Evolutionary conservation across 2,888 invertebrate species (phyloP).

Genomic region (Hesperia comma): DNA sequence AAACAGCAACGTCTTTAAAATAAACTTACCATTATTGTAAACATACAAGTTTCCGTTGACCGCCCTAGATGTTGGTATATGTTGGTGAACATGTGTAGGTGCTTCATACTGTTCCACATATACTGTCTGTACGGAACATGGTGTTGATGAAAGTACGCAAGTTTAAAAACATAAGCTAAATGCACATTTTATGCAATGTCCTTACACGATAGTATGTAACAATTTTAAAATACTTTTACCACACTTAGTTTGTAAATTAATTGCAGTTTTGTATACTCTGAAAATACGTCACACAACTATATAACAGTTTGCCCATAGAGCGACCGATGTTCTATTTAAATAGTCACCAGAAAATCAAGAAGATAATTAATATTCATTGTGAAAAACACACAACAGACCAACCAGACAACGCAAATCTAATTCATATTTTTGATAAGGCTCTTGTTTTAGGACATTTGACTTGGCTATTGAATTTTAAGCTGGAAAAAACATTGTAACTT

Average conservation of each 20-base stretch:
- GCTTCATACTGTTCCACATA: constrained; percentile 13
- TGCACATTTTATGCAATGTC: constrained; percentile 28
- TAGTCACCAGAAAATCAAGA: too few species aligned
- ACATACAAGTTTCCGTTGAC: too few species aligned
- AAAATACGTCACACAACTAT: constrained; percentile 6
- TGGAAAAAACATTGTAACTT: not conserved
- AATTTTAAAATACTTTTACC: constrained; percentile 21
- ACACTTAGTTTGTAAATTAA: constrained; percentile 25
- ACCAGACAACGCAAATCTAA: not conserved
- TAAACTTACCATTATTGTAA: too few species aligned
- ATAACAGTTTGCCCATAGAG: constrained; percentile 1
- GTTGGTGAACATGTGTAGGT: constrained; percentile 16
- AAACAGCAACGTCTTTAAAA: too few species aligned
- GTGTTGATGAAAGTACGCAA: constrained; percentile 16
- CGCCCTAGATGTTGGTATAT: not conserved
- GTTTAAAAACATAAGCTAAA: constrained; percentile 24
- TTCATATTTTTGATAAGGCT: not conserved
- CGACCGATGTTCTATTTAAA: not conserved
- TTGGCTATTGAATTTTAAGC: constrained; percentile 1
- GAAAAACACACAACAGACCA: not conserved
- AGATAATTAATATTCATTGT: too few species aligned
- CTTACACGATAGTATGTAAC: constrained; percentile 30
- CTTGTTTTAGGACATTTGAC: not conserved
- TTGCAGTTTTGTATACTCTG: constrained; percentile 19
- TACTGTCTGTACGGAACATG: constrained; percentile 3